Base-by-base conservation (phyloP, 1,140 invertebrate genomes). In the Grapholita molesta region DNA sequence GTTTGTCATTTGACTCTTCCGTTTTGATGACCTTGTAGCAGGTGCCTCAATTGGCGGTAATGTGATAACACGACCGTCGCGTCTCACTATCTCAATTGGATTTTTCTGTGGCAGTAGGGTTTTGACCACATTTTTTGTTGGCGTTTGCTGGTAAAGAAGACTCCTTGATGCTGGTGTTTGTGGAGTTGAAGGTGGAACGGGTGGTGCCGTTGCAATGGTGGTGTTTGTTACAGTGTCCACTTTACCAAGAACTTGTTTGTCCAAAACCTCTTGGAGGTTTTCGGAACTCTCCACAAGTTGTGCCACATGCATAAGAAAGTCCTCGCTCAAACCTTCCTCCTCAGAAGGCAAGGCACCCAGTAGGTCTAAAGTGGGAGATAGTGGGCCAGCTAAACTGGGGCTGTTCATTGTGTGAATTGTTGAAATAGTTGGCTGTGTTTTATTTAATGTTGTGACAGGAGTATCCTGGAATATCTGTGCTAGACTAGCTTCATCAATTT, bases 1-100 rank as follows among this genome's bases (percentile, higher is more conserved):
- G 25, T n/a, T 6, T n/a, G 25, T 30, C 30, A 80, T 66, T 15
- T 82, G 72, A 73, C 77, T 84, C 55, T 82, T 84, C n/a, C 82
- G 73, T 71, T 84, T 84, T 0, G 82, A 84, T 30, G 82, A 73
- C 64, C 95, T 84, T 1, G 95, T 96, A 8, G 95, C 94, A n/a
- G 95, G 96, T 25, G 95, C 94, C 90, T 96, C 96, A 48, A 96
- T 96, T 1, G 96, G 96, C 15, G 96, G 96, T 68, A 97, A 85
- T 5, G 95, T 95, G 64, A 96, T 95, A 18, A 96, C 91, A 42
- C 95, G 91, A 6, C 95, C 95, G 82, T 95, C 95, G 5, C 95
- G 92, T 30, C 94, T 80, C 5, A 96, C 92, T 78, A 96, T 95
- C 89, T 96, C 95, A 70, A 94, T 94, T 0, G 94, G 93, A 74